A percentile compares a stretch with the other conserved stretches of the same genome.
These are phyloP conservation scores for Catharus minimus DNA, from an alignment of 2,113 vertebrate species.

Conservation along the genomic window DNA sequence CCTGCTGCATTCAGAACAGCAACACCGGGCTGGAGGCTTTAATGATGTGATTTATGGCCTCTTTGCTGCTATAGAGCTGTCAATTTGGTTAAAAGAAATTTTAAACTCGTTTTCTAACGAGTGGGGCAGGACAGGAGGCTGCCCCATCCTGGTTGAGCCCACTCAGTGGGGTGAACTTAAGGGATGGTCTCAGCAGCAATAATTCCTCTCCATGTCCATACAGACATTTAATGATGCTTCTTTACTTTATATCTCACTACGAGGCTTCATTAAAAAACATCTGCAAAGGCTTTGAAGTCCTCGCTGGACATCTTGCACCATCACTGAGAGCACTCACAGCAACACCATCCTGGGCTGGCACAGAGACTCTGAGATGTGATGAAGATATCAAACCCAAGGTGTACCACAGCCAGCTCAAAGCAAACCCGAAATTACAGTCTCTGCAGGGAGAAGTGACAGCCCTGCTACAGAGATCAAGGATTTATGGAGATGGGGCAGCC, in stretches of 20 bases:
- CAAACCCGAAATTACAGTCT: slow-evolving; percentile 8
- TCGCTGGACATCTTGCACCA: not conserved
- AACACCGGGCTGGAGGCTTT: accelerated
- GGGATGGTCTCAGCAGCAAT: not conserved
- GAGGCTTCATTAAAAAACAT: not conserved
- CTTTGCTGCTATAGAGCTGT: not conserved
- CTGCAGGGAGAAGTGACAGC: slow-evolving; percentile 58
- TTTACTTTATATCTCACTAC: not conserved
- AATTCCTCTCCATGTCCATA: not conserved
- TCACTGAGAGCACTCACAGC: not conserved
- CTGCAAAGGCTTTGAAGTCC: not conserved
- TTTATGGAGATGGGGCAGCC: slow-evolving; percentile 42
- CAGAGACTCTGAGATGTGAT: not conserved
- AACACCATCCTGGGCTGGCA: not conserved
- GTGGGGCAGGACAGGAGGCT: not conserved
- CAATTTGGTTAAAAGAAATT: not conserved
- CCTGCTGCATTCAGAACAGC: not conserved
- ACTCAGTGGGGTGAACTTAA: not conserved
- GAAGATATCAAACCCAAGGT: slow-evolving; percentile 42
- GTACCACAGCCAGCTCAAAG: slow-evolving; percentile 8
- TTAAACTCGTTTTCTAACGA: not conserved
- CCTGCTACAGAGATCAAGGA: slow-evolving; percentile 35
- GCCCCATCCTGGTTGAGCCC: not conserved
- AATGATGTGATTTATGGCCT: not conserved
- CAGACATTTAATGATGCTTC: not conserved